These are phyloP conservation scores for Salminus brasiliensis DNA, from an alignment of 2,113 vertebrate genomes.

Conservation along the genomic window DNA sequence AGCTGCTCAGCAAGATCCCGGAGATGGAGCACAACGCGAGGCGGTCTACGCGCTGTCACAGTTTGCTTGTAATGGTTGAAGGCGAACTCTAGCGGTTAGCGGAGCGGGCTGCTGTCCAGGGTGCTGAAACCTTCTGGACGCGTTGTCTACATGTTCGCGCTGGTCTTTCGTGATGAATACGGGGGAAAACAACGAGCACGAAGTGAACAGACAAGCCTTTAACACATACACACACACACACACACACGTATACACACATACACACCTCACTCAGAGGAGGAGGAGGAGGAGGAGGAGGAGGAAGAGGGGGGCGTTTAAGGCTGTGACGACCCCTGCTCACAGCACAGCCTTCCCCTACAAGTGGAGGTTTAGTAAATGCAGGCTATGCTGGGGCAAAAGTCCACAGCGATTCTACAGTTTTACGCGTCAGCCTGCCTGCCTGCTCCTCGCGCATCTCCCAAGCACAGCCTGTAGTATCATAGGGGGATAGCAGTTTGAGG, in stretches of 20 bases:
- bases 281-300: too few relatives aligned
- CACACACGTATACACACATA: too few relatives aligned
- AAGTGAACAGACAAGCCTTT: background rate
- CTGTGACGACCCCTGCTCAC: constrained; percentile 8
- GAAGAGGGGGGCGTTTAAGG: background rate
- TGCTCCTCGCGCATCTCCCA: background rate
- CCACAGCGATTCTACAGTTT: background rate
- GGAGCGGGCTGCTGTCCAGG: constrained; percentile 50
- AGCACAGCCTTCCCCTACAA: background rate
- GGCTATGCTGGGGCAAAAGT: background rate
- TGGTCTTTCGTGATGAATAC: constrained; percentile 11
- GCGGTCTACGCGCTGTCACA: constrained; percentile 61
- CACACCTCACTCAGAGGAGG: background rate
- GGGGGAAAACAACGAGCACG: too few relatives aligned
- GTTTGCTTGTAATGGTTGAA: constrained; percentile 53
- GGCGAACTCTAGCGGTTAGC: constrained; percentile 63
- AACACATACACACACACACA: background rate
- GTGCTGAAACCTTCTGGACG: constrained; percentile 55
- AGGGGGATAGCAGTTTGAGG: too few relatives aligned
- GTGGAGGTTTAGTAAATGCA: constrained; percentile 2
- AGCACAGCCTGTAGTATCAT: background rate
- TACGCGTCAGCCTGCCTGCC: background rate
- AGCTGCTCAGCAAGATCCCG: constrained; percentile 20
- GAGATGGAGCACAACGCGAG: constrained; percentile 37
- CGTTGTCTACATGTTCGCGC: constrained; percentile 20